Evolutionary conservation across 1,140 invertebrate species (phyloP).

Genomic region (Lepidotrigona ventralis): DNA sequence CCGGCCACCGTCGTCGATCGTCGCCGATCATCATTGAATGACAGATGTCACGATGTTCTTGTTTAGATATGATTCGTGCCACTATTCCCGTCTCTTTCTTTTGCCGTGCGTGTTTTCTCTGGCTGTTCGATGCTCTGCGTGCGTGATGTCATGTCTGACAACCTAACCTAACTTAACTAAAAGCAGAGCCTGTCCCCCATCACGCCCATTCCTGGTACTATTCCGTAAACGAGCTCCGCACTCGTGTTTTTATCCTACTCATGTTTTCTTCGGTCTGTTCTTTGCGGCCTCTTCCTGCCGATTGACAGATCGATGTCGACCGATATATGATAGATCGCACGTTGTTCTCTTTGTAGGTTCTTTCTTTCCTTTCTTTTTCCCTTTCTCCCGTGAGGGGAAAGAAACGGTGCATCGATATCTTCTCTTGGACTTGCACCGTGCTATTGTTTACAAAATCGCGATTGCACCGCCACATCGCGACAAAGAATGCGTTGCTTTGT

Average conservation of each 20-base stretch:
- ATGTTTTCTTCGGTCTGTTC: constrained; percentile 22
- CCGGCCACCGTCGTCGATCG: background rate
- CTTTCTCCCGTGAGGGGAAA: background rate
- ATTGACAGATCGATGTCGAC: constrained; percentile 37
- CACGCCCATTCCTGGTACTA: constrained; percentile 75
- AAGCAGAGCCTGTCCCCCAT: constrained; percentile 61
- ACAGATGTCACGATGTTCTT: constrained; percentile 56
- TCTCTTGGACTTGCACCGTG: constrained; percentile 8
- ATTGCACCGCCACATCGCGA: background rate
- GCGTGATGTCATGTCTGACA: constrained; percentile 71
- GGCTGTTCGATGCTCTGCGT: constrained; percentile 41
- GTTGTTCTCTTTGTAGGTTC: background rate
- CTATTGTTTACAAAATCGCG: constrained; percentile 23
- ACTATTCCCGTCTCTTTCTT: constrained; percentile 39
- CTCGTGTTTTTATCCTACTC: constrained; percentile 17
- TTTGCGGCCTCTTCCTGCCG: background rate
- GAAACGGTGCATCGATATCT: constrained; percentile 1
- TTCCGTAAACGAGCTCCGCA: constrained; percentile 33
- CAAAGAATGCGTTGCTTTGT: constrained; percentile 5
- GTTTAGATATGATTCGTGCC: constrained; percentile 41
- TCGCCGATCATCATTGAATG: constrained; percentile 7
- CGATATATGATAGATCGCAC: constrained; percentile 2
- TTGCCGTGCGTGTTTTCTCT: constrained; percentile 15
- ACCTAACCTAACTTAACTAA: constrained; percentile 70
- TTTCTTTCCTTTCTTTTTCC: constrained; percentile 10